Evolutionary conservation across 1,140 invertebrate genomes (phyloP).

Genomic region (Trichonephila inaurata): DNA sequence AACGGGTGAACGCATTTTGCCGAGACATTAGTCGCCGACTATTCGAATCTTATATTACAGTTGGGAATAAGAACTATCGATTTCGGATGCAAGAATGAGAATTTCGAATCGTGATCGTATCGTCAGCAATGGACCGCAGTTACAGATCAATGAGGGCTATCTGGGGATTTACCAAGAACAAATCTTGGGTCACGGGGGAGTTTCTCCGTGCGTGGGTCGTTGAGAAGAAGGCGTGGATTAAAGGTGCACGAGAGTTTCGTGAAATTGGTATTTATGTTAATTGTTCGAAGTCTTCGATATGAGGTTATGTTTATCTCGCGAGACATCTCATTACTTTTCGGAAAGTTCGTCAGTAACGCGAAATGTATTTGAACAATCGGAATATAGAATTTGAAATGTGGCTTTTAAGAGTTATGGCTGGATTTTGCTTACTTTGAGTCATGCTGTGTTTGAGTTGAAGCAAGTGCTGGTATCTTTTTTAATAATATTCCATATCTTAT

Average conservation of each 20-base stretch:
- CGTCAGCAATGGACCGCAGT: neutral
- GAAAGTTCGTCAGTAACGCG: neutral
- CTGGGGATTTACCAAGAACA: neutral
- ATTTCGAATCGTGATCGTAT: slow-evolving; percentile 21
- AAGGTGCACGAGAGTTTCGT: neutral
- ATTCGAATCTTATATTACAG: slow-evolving; percentile 55
- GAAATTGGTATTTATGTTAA: neutral
- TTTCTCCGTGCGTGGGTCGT: too few relatives aligned
- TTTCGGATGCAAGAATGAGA: slow-evolving; percentile 47
- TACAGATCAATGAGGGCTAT: neutral
- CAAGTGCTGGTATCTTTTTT: too few relatives aligned
- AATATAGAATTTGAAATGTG: too few relatives aligned
- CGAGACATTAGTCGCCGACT: slow-evolving; percentile 33
- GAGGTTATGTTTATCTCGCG: too few relatives aligned
- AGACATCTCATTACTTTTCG: neutral
- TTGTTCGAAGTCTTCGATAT: too few relatives aligned
- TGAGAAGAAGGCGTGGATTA: neutral
- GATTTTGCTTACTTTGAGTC: too few relatives aligned
- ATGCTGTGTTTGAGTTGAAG: too few relatives aligned
- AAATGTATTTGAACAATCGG: too few relatives aligned
- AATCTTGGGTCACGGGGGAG: neutral
- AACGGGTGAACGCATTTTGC: neutral
- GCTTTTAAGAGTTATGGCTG: too few relatives aligned
- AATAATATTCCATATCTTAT: too few relatives aligned
- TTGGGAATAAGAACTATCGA: slow-evolving; percentile 5